phyloP scores from a whole-genome alignment of 2,888 invertebrate species.

The Machimus rusticus region DNA sequence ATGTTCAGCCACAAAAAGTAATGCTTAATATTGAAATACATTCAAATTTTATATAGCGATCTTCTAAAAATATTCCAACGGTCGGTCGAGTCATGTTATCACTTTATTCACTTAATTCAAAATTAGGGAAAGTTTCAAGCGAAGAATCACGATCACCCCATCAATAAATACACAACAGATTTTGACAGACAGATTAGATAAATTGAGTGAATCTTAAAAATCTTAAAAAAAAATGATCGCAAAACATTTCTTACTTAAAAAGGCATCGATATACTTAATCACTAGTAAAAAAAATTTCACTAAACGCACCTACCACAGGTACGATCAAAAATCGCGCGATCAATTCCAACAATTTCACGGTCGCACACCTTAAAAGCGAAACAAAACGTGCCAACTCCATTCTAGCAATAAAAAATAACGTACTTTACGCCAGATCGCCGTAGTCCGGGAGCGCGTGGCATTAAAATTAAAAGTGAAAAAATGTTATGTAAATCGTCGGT shows the following conservation, averaged over 20 bases:
- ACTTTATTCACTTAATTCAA: neutral
- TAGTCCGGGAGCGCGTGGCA: too few relatives aligned
- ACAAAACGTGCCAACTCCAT: too few relatives aligned
- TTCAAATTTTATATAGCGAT: neutral
- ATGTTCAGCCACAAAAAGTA: neutral
- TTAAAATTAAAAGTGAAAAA: too few relatives aligned
- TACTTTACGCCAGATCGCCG: too few relatives aligned
- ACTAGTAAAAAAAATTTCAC: neutral
- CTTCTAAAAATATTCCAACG: neutral
- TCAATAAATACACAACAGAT: neutral
- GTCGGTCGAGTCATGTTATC: neutral
- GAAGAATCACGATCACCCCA: neutral
- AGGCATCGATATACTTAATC: neutral
- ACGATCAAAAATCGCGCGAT: too few relatives aligned
- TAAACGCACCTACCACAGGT: too few relatives aligned
- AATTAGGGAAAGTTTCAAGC: neutral
- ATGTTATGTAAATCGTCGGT: too few relatives aligned
- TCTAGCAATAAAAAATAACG: too few relatives aligned
- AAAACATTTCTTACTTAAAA: neutral
- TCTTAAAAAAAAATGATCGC: too few relatives aligned
- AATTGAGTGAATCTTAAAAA: too few relatives aligned
- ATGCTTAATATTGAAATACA: neutral
- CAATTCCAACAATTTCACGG: too few relatives aligned
- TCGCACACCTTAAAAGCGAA: too few relatives aligned
- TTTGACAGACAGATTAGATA: neutral